A percentile compares a stretch with the other conserved stretches of the same genome.
phyloP scores from a whole-genome alignment of 1,140 invertebrate species.

The Trachymyrmex septentrionalis region DNA sequence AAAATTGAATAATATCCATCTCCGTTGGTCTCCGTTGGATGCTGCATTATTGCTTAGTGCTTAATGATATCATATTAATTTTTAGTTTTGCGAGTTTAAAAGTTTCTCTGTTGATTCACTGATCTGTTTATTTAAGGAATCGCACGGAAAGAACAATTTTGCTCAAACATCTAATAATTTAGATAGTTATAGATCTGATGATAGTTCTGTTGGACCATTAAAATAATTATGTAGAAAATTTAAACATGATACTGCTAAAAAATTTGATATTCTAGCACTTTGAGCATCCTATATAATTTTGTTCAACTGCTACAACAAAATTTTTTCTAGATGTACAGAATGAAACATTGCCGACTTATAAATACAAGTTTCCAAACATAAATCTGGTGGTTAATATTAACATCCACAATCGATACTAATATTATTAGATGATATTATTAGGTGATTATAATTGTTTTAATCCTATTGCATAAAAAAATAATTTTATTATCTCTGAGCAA shows the following conservation, averaged over 20 bases:
- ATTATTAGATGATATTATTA: constrained; percentile 11
- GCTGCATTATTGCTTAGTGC: background rate
- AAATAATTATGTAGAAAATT: too few relatives aligned
- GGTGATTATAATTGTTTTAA: background rate
- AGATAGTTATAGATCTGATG: too few relatives aligned
- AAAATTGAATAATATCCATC: constrained; percentile 40
- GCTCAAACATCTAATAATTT: too few relatives aligned
- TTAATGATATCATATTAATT: background rate
- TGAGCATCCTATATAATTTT: too few relatives aligned
- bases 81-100: background rate
- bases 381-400: background rate
- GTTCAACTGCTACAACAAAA: too few relatives aligned
- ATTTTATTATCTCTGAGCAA: background rate
- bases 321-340: too few relatives aligned
- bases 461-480: background rate
- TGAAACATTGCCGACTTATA: constrained; percentile 21
- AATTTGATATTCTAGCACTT: too few relatives aligned
- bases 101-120: background rate
- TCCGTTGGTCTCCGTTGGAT: constrained; percentile 12
- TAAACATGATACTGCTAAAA: too few relatives aligned
- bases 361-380: constrained; percentile 25
- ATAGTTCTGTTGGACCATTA: too few relatives aligned
- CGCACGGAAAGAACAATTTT: too few relatives aligned
- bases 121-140: background rate
- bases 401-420: background rate